These are phyloP conservation scores for Felis chaus DNA, from an alignment of 2,113 vertebrate species.

Conservation along the genomic window DNA sequence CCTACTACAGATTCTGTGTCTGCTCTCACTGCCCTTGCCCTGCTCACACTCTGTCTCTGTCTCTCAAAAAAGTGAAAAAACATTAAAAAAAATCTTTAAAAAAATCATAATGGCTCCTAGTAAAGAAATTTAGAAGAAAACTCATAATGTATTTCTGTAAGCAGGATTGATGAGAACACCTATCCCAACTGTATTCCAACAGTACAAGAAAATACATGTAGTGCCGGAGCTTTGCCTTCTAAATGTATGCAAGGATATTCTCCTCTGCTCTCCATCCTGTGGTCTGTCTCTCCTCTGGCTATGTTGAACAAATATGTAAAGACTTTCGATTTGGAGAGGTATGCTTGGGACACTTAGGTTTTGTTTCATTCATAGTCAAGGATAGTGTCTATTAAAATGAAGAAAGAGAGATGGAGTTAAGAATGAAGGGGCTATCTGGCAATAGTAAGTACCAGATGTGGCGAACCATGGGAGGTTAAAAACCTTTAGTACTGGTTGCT, in stretches of 20 bases:
- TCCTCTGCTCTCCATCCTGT: background rate
- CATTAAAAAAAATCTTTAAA: too few relatives aligned
- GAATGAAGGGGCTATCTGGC: background rate
- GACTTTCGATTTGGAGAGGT: background rate
- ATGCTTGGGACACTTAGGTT: too few relatives aligned
- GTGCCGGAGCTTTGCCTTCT: too few relatives aligned
- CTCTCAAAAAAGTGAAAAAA: too few relatives aligned
- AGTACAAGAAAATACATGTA: background rate
- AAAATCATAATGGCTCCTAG: background rate
- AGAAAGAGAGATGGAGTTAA: background rate
- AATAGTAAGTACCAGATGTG: background rate
- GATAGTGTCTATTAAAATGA: too few relatives aligned
- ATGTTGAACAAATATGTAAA: fast-evolving
- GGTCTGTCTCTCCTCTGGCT: background rate
- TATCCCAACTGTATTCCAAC: background rate
- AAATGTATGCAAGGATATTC: fast-evolving
- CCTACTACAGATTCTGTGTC: too few relatives aligned
- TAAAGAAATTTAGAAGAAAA: background rate
- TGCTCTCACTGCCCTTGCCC: too few relatives aligned
- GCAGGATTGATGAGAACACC: background rate
- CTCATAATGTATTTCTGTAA: background rate
- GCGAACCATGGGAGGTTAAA: fast-evolving
- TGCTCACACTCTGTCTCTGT: too few relatives aligned
- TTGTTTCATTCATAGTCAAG: background rate
- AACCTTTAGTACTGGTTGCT: too few relatives aligned